Conservation (phyloP, 2,113 vertebrate species). For the Albula glossodonta region DNA sequence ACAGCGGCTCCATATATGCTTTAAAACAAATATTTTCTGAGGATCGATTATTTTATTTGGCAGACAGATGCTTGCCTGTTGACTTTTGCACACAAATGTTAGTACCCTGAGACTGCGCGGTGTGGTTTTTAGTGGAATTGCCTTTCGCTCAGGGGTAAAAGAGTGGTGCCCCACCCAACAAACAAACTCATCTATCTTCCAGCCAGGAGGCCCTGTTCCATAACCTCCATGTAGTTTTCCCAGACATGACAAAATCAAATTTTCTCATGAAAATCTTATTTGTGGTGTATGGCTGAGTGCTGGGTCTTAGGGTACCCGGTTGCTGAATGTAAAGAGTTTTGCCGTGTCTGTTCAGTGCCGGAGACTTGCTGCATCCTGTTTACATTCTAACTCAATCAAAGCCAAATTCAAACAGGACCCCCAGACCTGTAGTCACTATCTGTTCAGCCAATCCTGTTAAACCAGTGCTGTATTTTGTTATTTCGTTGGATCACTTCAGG, state of each 20-base stretch:
- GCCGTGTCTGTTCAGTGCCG: background rate
- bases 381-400: no score
- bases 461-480: no score
- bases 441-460: no score
- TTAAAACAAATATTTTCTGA: background rate
- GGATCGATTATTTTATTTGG: background rate
- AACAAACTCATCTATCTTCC: background rate
- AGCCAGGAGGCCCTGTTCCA: background rate
- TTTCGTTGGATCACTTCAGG: background rate
- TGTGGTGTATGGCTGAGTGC: background rate
- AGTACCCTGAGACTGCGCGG: no score
- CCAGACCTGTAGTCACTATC: no score
- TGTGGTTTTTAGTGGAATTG: background rate
- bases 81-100: no score
- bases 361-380: no score
- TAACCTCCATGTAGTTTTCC: background rate
- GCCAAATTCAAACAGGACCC: no score
- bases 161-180: background rate
- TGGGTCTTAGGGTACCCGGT: background rate
- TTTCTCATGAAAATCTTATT: constrained; percentile 53
- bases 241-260: constrained; percentile 32
- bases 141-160: background rate
- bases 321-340: background rate
- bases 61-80: background rate
- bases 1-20: background rate